phyloP scores from a whole-genome alignment of 1,140 invertebrate species.

The Acyrthosiphon pisum region DNA sequence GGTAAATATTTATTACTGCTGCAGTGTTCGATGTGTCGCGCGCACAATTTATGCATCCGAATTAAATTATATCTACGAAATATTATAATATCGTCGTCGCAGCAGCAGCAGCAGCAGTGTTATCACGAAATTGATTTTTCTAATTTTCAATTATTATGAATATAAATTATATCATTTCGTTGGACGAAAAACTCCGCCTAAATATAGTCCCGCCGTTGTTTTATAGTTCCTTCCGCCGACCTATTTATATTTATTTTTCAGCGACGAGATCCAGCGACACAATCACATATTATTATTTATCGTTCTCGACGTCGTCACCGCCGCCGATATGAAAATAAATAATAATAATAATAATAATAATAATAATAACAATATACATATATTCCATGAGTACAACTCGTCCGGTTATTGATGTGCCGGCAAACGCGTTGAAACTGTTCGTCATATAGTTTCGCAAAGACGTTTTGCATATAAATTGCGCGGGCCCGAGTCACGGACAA shows the following conservation, averaged over 20 bases:
- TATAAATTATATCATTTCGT: constrained; percentile 22
- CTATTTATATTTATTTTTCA: neutral
- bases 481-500: neutral
- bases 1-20: neutral
- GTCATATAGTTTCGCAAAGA: constrained; percentile 17
- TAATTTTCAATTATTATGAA: constrained; percentile 1
- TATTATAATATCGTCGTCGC: neutral
- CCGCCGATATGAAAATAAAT: constrained; percentile 2
- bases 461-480: constrained; percentile 19
- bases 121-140: constrained; percentile 24
- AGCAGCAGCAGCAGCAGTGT: neutral
- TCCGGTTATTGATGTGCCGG: constrained; percentile 32
- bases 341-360: neutral
- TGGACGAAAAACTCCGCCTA: neutral
- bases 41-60: neutral
- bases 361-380: too few relatives aligned
- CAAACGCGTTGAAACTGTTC: constrained; percentile 2
- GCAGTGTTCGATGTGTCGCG: neutral
- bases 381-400: neutral
- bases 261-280: neutral
- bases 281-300: constrained; percentile 20
- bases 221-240: neutral
- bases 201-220: neutral
- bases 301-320: neutral
- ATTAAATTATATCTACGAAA: neutral